Base-by-base conservation (phyloP, 1,140 invertebrate genomes). In the Lepidurus arcticus region DNA sequence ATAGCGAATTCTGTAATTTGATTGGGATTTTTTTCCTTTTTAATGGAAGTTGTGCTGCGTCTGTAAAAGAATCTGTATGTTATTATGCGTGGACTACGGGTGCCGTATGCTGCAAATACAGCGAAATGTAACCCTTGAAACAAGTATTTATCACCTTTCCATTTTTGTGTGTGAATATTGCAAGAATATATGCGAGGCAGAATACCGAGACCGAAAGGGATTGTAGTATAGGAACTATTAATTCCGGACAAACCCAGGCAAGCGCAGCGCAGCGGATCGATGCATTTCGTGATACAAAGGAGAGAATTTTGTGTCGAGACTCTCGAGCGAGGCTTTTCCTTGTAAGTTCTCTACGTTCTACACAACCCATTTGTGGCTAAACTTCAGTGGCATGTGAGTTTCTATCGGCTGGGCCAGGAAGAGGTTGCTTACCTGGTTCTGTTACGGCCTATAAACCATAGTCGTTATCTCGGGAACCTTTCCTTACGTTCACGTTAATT, bases 191-290 rank as follows among this genome's bases (percentile, higher is more conserved):
- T 34, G 34, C 34, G 34, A 34, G 34, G 34, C 34, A 34, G 34
- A 34, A 34, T 34, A 34, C 34, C 34, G 2, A 34, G 34, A 34
- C 34, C 34, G 34, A 34, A 34, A 34, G 4, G 34, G 34, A 34
- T 34, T 34, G 34, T 4, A 34, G 34, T 34, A 34, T 34, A 34
- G 34, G 21, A 65, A 21, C 53, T 65, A 7, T 65, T 65, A 65
- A 65, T 65, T 65, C 53, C 9, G 53, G 53, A 65, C 53, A 65
- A 65, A 65, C 53, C 21, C 53, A 21, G 53, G 53, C 53, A 65
- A 65, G 53, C 53, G 53, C 53, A 65, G 53, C 53, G 53, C 53
- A 65, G 53, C 53, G 53, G 53, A 65, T 65, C 53, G 53, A 65
- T 65, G 53, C 53, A 65, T 65, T 65, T 65, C 53, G 3, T 65